Conservation (phyloP, 2,113 vertebrate genomes). For the Engraulis encrasicolus region DNA sequence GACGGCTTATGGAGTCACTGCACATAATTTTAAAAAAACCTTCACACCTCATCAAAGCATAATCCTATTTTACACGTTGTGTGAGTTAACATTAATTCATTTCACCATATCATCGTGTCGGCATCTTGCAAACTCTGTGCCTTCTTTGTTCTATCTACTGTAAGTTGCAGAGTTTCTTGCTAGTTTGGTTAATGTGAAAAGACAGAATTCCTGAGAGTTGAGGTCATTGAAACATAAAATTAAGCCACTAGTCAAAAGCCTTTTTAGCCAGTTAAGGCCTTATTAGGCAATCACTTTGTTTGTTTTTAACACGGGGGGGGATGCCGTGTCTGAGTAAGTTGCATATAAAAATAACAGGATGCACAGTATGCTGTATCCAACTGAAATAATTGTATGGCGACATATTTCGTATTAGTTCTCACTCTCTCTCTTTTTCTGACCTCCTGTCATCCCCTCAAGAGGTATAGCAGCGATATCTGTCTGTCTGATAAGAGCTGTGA, state of each 20-base stretch:
- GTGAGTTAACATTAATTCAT: no score
- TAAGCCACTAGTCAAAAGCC: not conserved
- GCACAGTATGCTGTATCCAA: not conserved
- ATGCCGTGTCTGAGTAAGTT: not conserved
- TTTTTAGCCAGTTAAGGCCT: not conserved
- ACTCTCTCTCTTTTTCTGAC: not conserved
- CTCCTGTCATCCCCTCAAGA: not conserved
- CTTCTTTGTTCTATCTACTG: not conserved
- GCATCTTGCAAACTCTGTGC: no score
- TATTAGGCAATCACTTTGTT: not conserved
- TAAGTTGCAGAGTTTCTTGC: not conserved
- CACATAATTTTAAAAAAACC: no score
- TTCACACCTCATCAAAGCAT: not conserved
- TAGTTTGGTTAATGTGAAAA: not conserved
- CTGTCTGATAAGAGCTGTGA: conserved; percentile 33
- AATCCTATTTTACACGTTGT: not conserved
- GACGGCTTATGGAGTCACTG: no score
- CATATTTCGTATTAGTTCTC: not conserved
- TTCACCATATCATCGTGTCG: no score
- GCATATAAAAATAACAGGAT: not conserved
- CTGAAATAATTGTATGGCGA: not conserved
- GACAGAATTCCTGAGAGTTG: conserved; percentile 17
- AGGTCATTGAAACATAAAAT: not conserved
- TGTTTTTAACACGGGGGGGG: not conserved
- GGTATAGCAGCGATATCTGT: conserved; percentile 33